These are phyloP conservation scores for Vombatus ursinus DNA, from an alignment of 2,113 vertebrate species.

Conservation along the genomic window DNA sequence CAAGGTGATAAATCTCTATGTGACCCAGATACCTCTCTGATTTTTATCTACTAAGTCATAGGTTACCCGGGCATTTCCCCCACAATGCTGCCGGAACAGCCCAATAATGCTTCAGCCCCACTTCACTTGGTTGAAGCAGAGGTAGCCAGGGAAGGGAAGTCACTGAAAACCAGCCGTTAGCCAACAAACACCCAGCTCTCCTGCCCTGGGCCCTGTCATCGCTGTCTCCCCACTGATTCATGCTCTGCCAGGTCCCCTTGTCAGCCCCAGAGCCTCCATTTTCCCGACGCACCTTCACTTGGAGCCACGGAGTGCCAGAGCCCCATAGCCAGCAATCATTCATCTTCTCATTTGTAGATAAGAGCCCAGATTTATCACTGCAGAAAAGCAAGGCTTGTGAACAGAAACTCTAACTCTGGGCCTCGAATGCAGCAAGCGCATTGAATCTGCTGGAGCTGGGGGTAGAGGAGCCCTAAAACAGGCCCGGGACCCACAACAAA, in stretches of 20 bases:
- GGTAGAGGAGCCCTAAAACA: neutral
- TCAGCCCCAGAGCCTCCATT: neutral
- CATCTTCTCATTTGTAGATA: neutral
- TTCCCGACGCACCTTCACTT: neutral
- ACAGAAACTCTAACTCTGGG: neutral
- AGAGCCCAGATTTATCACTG: neutral
- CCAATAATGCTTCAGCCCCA: neutral
- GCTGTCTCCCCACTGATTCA: neutral
- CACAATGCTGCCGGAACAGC: neutral
- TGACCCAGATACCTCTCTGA: too few species aligned
- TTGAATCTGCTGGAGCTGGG: neutral
- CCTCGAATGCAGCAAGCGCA: neutral
- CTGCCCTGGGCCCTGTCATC: neutral
- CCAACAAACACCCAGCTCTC: neutral
- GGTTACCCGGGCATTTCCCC: neutral
- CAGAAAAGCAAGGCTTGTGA: neutral
- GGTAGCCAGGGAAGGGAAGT: neutral
- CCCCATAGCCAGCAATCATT: neutral
- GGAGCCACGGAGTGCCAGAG: neutral
- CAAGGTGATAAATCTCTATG: too few species aligned
- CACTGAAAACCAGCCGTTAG: neutral
- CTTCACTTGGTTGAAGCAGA: neutral
- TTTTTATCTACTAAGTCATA: neutral
- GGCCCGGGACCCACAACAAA: accelerated
- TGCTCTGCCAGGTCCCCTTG: neutral